Percentiles rank a stretch among this genome's conserved stretches.
Conservation (phyloP, 2,888 invertebrate genomes). For the Apamea monoglypha region DNA sequence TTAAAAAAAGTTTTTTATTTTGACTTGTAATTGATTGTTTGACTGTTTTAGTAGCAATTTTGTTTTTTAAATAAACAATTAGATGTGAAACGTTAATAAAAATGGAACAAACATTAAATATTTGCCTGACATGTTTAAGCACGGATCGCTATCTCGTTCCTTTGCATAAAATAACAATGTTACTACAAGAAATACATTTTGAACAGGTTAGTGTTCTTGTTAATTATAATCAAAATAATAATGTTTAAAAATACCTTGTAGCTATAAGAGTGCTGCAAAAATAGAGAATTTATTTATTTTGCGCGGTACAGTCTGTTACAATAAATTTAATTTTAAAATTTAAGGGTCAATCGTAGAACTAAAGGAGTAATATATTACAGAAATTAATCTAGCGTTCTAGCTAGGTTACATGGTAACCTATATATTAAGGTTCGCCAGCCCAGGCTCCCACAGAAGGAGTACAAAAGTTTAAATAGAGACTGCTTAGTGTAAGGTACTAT, state of each 20-base stretch:
- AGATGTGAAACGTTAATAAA: neutral
- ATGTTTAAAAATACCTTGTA: neutral
- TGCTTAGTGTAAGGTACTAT: no score
- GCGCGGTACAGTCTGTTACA: no score
- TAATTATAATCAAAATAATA: neutral
- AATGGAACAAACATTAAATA: slow-evolving; percentile 54
- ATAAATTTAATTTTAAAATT: neutral
- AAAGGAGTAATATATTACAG: neutral
- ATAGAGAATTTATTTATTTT: no score
- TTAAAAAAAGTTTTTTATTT: neutral
- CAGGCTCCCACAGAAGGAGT: neutral
- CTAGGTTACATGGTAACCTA: neutral
- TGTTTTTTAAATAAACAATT: neutral
- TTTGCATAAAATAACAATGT: slow-evolving; percentile 41
- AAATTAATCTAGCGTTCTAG: neutral
- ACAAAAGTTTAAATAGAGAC: neutral
- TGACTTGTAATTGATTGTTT: neutral
- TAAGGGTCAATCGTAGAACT: neutral
- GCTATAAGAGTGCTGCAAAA: neutral
- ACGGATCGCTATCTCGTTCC: slow-evolving; percentile 63
- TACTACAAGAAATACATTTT: slow-evolving; percentile 60
- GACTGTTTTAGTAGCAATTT: neutral
- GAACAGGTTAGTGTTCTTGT: slow-evolving; percentile 57
- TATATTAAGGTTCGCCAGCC: neutral
- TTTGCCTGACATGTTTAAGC: slow-evolving; percentile 72